Conservation (phyloP, 2,113 vertebrate genomes). For the Zosterops borbonicus region DNA sequence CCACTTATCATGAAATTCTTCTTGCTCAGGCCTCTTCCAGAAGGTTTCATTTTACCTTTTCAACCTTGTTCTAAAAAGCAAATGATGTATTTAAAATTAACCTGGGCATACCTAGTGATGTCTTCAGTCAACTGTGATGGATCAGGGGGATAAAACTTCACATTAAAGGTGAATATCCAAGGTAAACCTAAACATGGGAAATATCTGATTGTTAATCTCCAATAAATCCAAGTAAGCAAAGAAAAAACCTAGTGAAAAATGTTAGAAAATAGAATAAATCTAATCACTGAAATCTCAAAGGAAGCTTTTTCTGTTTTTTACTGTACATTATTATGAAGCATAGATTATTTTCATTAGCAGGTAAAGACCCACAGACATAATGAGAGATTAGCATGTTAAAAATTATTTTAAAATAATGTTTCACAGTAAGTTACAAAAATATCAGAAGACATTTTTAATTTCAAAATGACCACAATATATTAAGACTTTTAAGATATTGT, state of each 20-base stretch:
- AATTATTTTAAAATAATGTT: background rate
- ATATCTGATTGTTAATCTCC: background rate
- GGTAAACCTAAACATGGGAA: slow-evolving; percentile 81
- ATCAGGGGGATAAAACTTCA: slow-evolving; percentile 98
- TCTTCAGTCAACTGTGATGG: slow-evolving; percentile 94
- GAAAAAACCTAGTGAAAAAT: background rate
- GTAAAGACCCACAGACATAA: background rate
- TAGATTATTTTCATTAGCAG: background rate
- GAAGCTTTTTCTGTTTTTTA: background rate
- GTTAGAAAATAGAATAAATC: background rate
- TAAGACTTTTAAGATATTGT: background rate
- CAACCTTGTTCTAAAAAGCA: background rate
- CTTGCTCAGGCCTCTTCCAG: background rate
- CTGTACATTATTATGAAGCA: background rate
- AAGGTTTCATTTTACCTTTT: background rate
- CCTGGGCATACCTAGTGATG: slow-evolving; percentile 87
- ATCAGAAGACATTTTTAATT: background rate
- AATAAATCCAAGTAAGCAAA: background rate
- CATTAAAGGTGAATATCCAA: slow-evolving; percentile 94
- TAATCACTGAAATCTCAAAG: background rate
- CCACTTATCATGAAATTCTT: background rate
- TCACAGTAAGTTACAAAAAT: background rate
- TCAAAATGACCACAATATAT: background rate
- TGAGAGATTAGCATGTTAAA: background rate
- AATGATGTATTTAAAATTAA: background rate